These are phyloP conservation scores for Poicephalus meyeri DNA, from an alignment of 2,113 vertebrate species.

Conservation along the genomic window DNA sequence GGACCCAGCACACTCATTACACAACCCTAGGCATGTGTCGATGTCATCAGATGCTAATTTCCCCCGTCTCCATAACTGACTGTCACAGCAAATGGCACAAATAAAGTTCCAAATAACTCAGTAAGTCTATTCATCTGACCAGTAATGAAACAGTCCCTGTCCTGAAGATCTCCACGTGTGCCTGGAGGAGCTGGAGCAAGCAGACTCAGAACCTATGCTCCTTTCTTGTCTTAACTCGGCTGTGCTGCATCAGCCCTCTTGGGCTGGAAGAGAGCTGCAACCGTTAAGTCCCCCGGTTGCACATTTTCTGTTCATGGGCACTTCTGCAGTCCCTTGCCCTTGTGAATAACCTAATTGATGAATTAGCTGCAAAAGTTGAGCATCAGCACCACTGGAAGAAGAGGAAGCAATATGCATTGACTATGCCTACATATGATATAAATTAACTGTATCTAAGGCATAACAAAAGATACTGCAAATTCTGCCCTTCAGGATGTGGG, in stretches of 20 bases:
- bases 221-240: background rate
- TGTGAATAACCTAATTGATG: background rate
- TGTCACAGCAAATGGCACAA: background rate
- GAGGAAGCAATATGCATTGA: background rate
- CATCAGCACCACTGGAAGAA: background rate
- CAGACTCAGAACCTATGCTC: background rate
- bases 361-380: background rate
- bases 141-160: background rate
- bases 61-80: background rate
- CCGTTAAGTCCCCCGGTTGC: background rate
- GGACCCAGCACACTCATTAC: background rate
- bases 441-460: background rate
- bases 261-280: background rate
- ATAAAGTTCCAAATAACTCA: background rate
- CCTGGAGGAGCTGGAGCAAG: background rate
- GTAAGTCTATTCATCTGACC: background rate
- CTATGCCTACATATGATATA: background rate
- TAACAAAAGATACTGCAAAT: background rate
- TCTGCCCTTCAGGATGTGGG: background rate
- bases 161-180: background rate
- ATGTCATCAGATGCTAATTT: background rate
- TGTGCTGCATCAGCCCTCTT: background rate
- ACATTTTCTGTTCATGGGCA: background rate
- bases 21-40: accelerated
- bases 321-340: background rate